Evolutionary conservation across 2,113 vertebrate species (phyloP).

Genomic region (Tragelaphus scriptus): DNA sequence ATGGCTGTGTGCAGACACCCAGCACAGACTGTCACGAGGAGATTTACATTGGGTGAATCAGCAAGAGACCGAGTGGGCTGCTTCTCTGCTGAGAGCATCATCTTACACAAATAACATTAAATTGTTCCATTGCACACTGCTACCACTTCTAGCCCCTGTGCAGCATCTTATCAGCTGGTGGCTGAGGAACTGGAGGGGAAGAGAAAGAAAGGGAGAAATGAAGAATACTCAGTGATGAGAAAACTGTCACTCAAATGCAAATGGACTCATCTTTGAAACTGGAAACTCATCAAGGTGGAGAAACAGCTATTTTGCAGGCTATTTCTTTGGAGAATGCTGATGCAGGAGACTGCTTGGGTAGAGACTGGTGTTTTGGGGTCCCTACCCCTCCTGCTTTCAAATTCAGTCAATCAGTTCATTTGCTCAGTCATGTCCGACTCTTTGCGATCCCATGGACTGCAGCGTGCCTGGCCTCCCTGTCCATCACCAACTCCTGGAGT

Average conservation of each 20-base stretch:
- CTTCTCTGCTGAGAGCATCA: constrained; percentile 21
- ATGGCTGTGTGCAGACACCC: neutral
- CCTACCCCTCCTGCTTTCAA: neutral
- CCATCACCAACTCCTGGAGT: neutral
- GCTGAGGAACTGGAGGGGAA: neutral
- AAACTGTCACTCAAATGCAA: constrained; percentile 6
- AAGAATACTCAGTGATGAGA: neutral
- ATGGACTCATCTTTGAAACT: neutral
- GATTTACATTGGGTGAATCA: neutral
- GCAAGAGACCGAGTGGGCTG: neutral
- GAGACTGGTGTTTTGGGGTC: neutral
- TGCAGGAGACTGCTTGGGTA: neutral
- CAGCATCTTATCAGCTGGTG: neutral
- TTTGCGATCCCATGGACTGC: neutral
- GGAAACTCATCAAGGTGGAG: neutral
- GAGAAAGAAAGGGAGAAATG: neutral
- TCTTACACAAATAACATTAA: neutral
- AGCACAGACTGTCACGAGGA: neutral
- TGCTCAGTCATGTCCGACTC: neutral
- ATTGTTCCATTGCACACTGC: neutral
- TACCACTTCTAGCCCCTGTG: neutral
- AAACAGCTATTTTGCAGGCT: neutral
- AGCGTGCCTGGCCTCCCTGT: neutral
- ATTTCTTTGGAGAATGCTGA: neutral
- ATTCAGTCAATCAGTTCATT: neutral